Base-by-base conservation (phyloP, 1,140 invertebrate species). In the Trachymyrmex cornetzi region DNA sequence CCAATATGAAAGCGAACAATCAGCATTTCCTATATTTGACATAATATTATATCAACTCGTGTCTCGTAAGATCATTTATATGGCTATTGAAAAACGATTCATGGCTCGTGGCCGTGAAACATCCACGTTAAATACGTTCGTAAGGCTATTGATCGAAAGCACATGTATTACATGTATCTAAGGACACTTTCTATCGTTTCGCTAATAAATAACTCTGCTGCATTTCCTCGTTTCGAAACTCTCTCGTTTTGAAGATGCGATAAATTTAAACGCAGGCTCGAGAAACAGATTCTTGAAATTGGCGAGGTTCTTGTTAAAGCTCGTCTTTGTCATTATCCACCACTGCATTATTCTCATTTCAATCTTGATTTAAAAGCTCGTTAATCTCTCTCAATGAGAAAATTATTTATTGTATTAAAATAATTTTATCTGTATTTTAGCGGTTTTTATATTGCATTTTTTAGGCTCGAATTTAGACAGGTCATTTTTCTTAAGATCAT, bases 141-240 rank as follows among this genome's bases (percentile, higher is more conserved):
- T 50, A 92, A 92, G 88, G 89, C 91, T 89, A 92, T 85, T 44
- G 53, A 72, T 91, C 72, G 85, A 94, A 94, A 94, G 93, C 92
- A 93, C 93, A 79, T 79, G 34, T 88, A 84, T 93, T 89, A 85
- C 85, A 90, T 91, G 88, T 92, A 93, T 91, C 93, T 94, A 94
- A 94, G 94, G 93, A 80, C 94, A 95, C 94, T 95, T 94, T 88
- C 91, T 94, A 93, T 91, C 81, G 48, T 86, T 67, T 80, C 14
- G 3, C 77, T 71, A 59, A 77, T 72, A 38, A 80, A 66, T 72
- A 34, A 50, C 12, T 16, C 64, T 22, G 74, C n/a, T 30, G 0
- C 75, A 3, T 50, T 77, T 63, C 19, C 34, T 53, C 6, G 1
- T 19, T 81, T 38, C 30, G 1, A 61, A 22, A 19, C 34, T 34